phyloP scores from a whole-genome alignment of 2,113 vertebrate genomes.

The Dasyornis broadbenti region DNA sequence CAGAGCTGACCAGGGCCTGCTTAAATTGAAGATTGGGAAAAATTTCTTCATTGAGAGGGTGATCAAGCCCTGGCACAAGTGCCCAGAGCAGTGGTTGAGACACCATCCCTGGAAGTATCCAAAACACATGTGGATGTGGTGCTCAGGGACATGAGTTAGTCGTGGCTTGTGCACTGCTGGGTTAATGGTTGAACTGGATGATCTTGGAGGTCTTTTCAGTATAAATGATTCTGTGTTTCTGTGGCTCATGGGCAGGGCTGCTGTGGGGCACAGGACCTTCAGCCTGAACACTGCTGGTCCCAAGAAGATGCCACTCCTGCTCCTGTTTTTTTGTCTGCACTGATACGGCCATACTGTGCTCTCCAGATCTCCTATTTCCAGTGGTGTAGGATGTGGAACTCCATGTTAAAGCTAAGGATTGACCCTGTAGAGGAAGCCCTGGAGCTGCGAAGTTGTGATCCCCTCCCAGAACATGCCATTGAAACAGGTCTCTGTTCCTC shows the following conservation, averaged over 20 bases:
- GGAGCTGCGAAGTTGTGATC: not conserved
- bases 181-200: not conserved
- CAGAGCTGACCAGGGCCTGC: not conserved
- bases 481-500: not conserved
- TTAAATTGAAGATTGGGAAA: not conserved
- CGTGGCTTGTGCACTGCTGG: not conserved
- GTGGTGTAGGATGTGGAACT: accelerated
- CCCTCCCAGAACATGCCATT: not conserved
- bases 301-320: not conserved
- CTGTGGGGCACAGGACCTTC: not conserved
- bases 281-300: not conserved
- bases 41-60: not conserved
- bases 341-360: not conserved
- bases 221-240: not conserved
- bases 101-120: not conserved
- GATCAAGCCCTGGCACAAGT: not conserved
- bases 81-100: not conserved
- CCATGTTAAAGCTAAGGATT: not conserved
- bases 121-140: not conserved
- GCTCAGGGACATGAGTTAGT: not conserved
- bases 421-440: not conserved
- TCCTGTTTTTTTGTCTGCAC: not conserved
- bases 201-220: not conserved
- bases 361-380: not conserved
- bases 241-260: not conserved